Evolutionary conservation across 2,888 invertebrate genomes (phyloP), one percentile per base, ranked within the genome.

Genomic region (Drosophila tanythrix): DNA sequence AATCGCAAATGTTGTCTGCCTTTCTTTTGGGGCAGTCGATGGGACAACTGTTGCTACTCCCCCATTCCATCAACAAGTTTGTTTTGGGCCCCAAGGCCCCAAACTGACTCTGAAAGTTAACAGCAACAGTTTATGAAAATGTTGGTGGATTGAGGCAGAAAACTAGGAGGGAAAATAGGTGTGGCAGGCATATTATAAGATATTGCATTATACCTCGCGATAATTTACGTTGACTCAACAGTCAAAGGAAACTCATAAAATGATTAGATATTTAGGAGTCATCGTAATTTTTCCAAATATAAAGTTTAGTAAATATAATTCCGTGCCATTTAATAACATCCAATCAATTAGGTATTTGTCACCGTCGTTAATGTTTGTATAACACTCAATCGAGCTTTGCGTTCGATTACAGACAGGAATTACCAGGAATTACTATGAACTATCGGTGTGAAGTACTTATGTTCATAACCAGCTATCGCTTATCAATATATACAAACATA

Each of bases 41-140:
- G 58, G 60, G 67, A 58, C 70, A 86, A 82, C 87, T 88, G 86
- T 83, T 86, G 85, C 78, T 63, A 70, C 66, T 56, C 36, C 48
- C 13, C 27, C 15, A 48, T 60, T 57, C 57, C 8, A 27, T 3
- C 21, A 33, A 29, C 50, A 52, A 29, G 33, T 59, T 51, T 29
- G 21, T 21, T 29, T 35, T 57, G 66, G 74, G 33, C 70, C 10
- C 15, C 46, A 52, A 53, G 50, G 18, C 3, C 7, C 25, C 15
- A 31, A 43, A 38, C 21, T 57, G n/a, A 29, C 2, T 15, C 21
- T 31, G 21, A 69, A 74, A 64, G n/a, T 52, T 70, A 51, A n/a
- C 5, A 64, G 50, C 80, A 79, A 79, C 79, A 79, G 73, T 70
- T 66, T 40, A 50, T 60, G 38, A 7, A 46, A 40, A 38, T 27